These are phyloP conservation scores for Kryphioiulus occultus DNA, from an alignment of 2,888 invertebrate genomes.

Conservation along the genomic window DNA sequence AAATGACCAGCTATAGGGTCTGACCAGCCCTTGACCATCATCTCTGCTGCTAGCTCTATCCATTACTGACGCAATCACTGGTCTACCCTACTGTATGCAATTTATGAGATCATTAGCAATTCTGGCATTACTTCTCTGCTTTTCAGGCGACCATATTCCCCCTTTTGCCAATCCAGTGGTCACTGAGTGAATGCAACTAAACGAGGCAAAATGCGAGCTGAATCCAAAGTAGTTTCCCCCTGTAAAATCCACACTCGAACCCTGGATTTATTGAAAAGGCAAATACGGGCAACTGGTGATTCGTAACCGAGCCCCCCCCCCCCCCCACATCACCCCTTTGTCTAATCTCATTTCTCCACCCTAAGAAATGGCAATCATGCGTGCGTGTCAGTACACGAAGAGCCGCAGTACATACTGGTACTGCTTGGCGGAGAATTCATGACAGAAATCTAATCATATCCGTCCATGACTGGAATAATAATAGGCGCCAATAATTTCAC, in stretches of 20 bases:
- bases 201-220: conserved; percentile 10
- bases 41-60: neutral
- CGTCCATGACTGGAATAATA: conserved; percentile 33
- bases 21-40: conserved; percentile 19
- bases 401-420: neutral
- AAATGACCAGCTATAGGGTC: neutral
- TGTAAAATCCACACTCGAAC: conserved; percentile 18
- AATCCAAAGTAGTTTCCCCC: conserved; percentile 29
- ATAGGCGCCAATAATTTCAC: conserved; percentile 7
- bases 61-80: neutral
- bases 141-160: neutral
- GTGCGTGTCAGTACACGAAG: neutral
- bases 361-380: conserved; percentile 21
- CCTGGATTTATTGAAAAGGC: conserved; percentile 39
- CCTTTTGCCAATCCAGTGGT: conserved; percentile 36
- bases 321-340: neutral
- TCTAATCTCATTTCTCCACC: conserved; percentile 32
- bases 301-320: neutral
- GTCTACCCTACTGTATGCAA: neutral
- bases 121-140: neutral
- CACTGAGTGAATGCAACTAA: conserved; percentile 38
- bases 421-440: conserved; percentile 2
- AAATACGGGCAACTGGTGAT: conserved; percentile 40
- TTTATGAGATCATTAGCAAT: conserved; percentile 40
- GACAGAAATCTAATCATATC: conserved; percentile 40